A percentile compares a stretch with the other conserved stretches of the same genome.
Evolutionary conservation across 1,140 invertebrate genomes (phyloP).

Genomic region (Mizuhopecten yessoensis): DNA sequence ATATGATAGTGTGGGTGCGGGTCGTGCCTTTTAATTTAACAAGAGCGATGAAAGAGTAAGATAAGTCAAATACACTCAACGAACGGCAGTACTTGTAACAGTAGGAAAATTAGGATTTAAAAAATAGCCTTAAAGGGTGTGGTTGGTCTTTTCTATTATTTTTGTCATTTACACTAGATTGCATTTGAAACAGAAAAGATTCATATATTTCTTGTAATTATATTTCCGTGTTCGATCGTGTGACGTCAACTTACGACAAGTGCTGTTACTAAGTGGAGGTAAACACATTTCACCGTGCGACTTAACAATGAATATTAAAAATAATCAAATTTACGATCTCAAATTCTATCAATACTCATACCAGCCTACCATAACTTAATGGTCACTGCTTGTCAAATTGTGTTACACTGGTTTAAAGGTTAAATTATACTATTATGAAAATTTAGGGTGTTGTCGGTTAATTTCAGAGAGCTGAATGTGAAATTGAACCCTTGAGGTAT

Average conservation of each 20-base stretch:
- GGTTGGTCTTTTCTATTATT: neutral
- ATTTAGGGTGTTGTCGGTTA: conserved; percentile 32
- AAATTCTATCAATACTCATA: neutral
- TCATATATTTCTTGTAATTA: neutral
- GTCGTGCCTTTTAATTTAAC: neutral
- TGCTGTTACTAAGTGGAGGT: neutral
- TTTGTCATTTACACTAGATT: conserved; percentile 14
- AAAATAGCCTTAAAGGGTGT: neutral
- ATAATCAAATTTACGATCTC: conserved; percentile 30
- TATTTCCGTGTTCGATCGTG: neutral
- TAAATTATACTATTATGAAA: conserved; percentile 14
- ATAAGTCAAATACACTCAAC: neutral
- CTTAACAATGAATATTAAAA: neutral
- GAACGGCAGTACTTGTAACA: neutral
- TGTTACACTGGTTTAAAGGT: conserved; percentile 14
- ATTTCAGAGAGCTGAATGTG: conserved; percentile 25
- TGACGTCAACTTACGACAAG: neutral
- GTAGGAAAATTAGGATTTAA: neutral
- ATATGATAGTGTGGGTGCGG: neutral
- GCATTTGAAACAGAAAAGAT: conserved; percentile 20
- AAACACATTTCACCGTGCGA: neutral
- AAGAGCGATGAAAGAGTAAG: neutral
- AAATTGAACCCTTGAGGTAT: conserved; percentile 6
- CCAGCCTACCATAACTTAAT: neutral
- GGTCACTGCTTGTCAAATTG: conserved; percentile 24